Conservation (phyloP, 2,797 vertebrate species). For the Hybognathus amarus region DNA sequence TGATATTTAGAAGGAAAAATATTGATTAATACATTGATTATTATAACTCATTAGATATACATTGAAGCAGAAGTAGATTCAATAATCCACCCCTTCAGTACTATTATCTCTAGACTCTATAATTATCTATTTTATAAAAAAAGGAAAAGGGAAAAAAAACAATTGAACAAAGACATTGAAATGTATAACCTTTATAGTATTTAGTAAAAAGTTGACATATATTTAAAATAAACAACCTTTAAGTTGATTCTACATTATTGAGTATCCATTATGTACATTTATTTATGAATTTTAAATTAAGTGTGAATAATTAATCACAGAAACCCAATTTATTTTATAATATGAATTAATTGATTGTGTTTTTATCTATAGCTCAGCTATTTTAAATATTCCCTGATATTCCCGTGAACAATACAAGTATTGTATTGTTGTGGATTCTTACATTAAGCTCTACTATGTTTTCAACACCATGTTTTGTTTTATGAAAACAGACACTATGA, state of each 20-base stretch:
- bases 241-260: not conserved
- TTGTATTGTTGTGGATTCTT: not conserved
- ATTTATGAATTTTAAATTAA: not conserved
- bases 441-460: constrained; percentile 1
- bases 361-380: not conserved
- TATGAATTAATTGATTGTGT: not conserved
- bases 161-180: too few species aligned
- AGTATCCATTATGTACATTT: not conserved
- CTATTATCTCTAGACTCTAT: not conserved
- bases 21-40: too few species aligned
- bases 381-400: not conserved
- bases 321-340: not conserved
- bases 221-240: not conserved
- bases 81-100: too few species aligned
- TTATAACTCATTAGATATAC: too few species aligned
- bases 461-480: not conserved
- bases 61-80: too few species aligned
- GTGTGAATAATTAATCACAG: not conserved
- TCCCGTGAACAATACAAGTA: not conserved
- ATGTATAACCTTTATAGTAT: not conserved
- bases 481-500: not conserved
- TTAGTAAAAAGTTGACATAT: not conserved
- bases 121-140: not conserved
- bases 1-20: too few species aligned
- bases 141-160: too few species aligned